Percentiles rank a stretch among this genome's conserved stretches.
Evolutionary conservation across 2,113 vertebrate species (phyloP).

Genomic region (Tretioscincus oriximinensis): DNA sequence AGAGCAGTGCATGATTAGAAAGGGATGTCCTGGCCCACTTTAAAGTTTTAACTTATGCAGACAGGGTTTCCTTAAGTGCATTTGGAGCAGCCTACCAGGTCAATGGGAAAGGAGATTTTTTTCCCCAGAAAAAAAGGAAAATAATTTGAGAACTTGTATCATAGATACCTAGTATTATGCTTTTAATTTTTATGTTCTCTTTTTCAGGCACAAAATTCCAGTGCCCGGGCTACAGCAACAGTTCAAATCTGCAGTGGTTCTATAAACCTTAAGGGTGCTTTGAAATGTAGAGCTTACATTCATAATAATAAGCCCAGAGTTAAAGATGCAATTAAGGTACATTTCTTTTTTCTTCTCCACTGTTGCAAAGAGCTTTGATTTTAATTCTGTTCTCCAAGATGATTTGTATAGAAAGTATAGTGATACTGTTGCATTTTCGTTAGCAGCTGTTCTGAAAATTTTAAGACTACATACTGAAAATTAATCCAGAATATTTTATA

Average conservation of each 20-base stretch:
- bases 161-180: not conserved
- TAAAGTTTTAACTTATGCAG: too few relatives aligned
- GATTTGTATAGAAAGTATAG: not conserved
- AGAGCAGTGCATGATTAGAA: too few relatives aligned
- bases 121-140: too few relatives aligned
- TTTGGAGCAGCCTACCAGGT: too few relatives aligned
- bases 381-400: not conserved
- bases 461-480: not conserved
- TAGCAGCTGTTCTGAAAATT: not conserved
- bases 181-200: conserved; percentile 40
- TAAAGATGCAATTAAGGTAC: conserved; percentile 86
- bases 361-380: not conserved
- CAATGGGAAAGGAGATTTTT: too few relatives aligned
- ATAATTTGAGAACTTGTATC: not conserved
- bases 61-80: too few relatives aligned
- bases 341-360: not conserved
- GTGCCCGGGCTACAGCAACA: conserved; percentile 69
- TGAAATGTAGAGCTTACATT: conserved; percentile 86
- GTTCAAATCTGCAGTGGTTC: conserved; percentile 82
- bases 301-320: conserved; percentile 88
- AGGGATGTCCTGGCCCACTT: too few relatives aligned
- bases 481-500: not conserved
- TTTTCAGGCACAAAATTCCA: conserved; percentile 63
- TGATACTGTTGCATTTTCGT: not conserved
- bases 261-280: conserved; percentile 79